Evolutionary conservation across 2,113 vertebrate species (phyloP).

Genomic region (Urocolius indicus): DNA sequence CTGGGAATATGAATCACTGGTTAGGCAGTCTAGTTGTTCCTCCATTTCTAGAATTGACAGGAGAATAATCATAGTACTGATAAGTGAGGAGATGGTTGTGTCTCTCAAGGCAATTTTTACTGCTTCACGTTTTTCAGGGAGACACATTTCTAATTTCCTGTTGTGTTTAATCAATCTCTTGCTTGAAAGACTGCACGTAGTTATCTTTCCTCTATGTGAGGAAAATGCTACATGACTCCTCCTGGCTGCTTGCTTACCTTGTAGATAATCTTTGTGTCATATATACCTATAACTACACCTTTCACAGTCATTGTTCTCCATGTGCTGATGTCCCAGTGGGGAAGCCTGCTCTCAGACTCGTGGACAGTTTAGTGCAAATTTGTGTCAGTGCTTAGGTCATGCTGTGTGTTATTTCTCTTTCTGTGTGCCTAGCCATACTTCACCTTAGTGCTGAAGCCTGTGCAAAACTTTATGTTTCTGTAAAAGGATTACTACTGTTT

Average conservation of each 20-base stretch:
- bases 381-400: neutral
- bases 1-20: slow-evolving; percentile 27
- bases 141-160: slow-evolving; percentile 23
- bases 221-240: neutral
- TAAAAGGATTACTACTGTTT: neutral
- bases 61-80: neutral
- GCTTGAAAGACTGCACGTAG: neutral
- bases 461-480: neutral
- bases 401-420: neutral
- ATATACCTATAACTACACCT: neutral
- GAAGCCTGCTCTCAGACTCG: neutral
- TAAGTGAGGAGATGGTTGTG: neutral
- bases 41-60: neutral
- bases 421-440: neutral
- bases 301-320: neutral
- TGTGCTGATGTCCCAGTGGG: neutral
- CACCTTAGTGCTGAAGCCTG: neutral
- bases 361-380: neutral
- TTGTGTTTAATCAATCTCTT: slow-evolving; percentile 28
- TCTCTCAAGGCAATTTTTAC: neutral
- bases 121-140: neutral
- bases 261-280: neutral
- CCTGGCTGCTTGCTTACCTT: neutral
- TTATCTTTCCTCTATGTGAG: neutral
- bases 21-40: neutral